Conservation (phyloP, 2,888 invertebrate genomes). For the Sinodicranocentrus sp. region DNA sequence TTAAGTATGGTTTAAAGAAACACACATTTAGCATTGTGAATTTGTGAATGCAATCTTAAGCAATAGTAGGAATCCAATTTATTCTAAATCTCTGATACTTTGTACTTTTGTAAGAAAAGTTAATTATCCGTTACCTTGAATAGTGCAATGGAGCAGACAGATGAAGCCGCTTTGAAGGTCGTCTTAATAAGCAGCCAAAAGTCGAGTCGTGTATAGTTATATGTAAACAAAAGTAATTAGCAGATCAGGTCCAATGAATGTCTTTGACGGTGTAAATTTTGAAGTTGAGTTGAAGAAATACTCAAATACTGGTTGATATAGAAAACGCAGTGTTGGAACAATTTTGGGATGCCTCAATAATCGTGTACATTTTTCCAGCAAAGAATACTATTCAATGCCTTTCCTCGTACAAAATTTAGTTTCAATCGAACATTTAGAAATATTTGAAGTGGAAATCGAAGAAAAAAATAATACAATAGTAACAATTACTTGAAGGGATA, state of each 20-base stretch:
- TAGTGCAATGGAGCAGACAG: neutral
- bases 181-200: slow-evolving; percentile 24
- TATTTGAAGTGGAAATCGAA: no score
- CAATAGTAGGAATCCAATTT: no score
- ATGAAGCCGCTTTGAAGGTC: neutral
- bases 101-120: no score
- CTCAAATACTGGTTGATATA: slow-evolving; percentile 36
- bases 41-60: no score
- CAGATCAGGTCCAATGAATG: slow-evolving; percentile 58
- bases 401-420: no score
- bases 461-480: no score
- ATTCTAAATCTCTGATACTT: no score
- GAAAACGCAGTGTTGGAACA: slow-evolving; percentile 62
- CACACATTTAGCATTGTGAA: no score
- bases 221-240: slow-evolving; percentile 32
- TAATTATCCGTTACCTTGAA: slow-evolving; percentile 2
- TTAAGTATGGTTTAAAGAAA: no score
- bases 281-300: slow-evolving; percentile 34
- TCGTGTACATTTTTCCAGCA: slow-evolving; percentile 50
- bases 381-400: no score
- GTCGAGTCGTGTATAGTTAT: slow-evolving; percentile 24
- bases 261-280: slow-evolving; percentile 34
- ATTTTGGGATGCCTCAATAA: slow-evolving; percentile 49
- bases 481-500: no score
- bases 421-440: no score